Evolutionary conservation across 2,888 invertebrate genomes (phyloP).

Genomic region (Candidula unifasciata): DNA sequence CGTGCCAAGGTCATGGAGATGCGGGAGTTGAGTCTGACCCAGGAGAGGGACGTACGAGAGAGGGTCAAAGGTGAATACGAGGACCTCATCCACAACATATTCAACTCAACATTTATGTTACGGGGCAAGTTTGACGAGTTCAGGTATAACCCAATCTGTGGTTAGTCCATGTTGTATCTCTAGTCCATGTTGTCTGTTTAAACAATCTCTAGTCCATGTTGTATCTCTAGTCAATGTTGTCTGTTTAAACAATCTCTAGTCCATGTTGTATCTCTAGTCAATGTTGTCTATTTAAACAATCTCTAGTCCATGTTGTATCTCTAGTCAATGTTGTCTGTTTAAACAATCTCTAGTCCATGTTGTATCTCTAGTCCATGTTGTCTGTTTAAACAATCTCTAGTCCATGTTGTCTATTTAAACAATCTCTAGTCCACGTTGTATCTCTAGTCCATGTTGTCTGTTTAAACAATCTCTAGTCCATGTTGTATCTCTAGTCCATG

Average conservation of each 20-base stretch:
- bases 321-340: too few species aligned
- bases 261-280: neutral
- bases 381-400: too few species aligned
- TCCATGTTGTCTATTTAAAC: too few species aligned
- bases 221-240: too few species aligned
- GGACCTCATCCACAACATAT: conserved; percentile 75
- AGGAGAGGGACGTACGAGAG: conserved; percentile 72
- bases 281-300: too few species aligned
- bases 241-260: neutral
- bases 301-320: too few species aligned
- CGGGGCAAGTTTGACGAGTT: conserved; percentile 76
- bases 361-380: too few species aligned
- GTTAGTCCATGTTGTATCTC: neutral
- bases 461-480: too few species aligned
- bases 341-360: too few species aligned
- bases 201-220: neutral
- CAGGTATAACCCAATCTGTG: conserved; percentile 60
- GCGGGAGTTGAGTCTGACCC: conserved; percentile 68
- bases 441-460: too few species aligned
- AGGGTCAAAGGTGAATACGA: conserved; percentile 75
- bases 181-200: neutral
- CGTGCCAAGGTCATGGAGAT: conserved; percentile 76
- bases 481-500: too few species aligned
- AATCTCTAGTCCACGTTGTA: too few species aligned
- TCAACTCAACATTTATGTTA: conserved; percentile 71